Evolutionary conservation across 1,140 invertebrate species (phyloP).

Genomic region (Brachionus calyciflorus): DNA sequence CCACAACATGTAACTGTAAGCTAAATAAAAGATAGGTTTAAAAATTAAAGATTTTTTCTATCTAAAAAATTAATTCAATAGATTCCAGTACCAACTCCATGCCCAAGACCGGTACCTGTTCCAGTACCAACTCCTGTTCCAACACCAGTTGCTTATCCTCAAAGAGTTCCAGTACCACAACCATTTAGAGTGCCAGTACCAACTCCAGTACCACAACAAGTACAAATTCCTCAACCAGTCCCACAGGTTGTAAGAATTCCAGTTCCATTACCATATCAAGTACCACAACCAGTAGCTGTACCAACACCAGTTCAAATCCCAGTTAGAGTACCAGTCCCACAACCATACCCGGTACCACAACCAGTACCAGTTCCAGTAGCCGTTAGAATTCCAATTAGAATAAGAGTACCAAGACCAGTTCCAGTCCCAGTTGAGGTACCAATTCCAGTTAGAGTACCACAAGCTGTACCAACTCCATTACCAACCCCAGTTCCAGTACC

Average conservation of each 20-base stretch:
- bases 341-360: not conserved
- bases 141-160: not conserved
- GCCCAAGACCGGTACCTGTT: conserved; percentile 3
- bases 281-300: too few relatives aligned
- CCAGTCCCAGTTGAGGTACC: too few relatives aligned
- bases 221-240: conserved; percentile 3
- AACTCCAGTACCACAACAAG: not conserved
- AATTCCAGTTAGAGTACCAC: too few relatives aligned
- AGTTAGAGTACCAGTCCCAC: conserved; percentile 1
- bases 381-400: conserved; percentile 3
- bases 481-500: conserved; percentile 27
- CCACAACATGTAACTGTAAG: too few relatives aligned
- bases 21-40: too few relatives aligned
- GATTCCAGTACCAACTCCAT: not conserved
- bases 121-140: not conserved
- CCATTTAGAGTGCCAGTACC: not conserved
- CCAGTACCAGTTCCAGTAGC: not conserved
- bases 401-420: conserved; percentile 31
- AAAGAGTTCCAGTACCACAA: not conserved
- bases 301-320: not conserved
- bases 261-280: too few relatives aligned
- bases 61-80: too few relatives aligned
- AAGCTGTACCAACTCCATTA: too few relatives aligned
- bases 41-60: too few relatives aligned
- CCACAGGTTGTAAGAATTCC: not conserved